These are phyloP conservation scores for Meloe dianella DNA, from an alignment of 2,888 invertebrate species.

Conservation along the genomic window DNA sequence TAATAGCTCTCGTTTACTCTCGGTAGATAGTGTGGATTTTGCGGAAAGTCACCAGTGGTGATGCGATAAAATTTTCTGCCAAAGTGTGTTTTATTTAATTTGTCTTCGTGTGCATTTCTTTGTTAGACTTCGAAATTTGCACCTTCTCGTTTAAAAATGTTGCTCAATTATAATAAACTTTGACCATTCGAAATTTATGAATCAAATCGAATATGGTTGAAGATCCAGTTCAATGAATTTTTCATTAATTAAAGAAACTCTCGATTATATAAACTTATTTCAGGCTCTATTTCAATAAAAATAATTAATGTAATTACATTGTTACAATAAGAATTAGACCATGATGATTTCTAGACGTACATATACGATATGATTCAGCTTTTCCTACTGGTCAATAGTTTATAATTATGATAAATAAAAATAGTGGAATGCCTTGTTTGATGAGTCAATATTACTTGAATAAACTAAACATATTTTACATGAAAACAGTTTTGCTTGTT, in stretches of 20 bases:
- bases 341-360: not conserved
- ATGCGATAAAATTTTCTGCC: no score
- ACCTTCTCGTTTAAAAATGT: not conserved
- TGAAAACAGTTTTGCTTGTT: not conserved
- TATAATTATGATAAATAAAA: not conserved
- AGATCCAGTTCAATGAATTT: no score
- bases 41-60: no score
- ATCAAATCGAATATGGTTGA: no score
- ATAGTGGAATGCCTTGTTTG: not conserved
- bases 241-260: no score
- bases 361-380: not conserved
- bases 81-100: no score
- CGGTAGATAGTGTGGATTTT: no score
- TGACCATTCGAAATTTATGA: not conserved
- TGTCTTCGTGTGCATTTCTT: no score
- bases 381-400: not conserved
- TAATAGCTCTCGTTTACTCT: no score
- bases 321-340: not conserved
- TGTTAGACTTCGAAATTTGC: not conserved
- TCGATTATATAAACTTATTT: no score
- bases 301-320: not conserved
- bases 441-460: not conserved
- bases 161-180: not conserved
- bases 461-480: not conserved
- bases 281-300: not conserved